Evolutionary conservation across 2,797 vertebrate species (phyloP).

Genomic region (Eupleurogrammus muticus): DNA sequence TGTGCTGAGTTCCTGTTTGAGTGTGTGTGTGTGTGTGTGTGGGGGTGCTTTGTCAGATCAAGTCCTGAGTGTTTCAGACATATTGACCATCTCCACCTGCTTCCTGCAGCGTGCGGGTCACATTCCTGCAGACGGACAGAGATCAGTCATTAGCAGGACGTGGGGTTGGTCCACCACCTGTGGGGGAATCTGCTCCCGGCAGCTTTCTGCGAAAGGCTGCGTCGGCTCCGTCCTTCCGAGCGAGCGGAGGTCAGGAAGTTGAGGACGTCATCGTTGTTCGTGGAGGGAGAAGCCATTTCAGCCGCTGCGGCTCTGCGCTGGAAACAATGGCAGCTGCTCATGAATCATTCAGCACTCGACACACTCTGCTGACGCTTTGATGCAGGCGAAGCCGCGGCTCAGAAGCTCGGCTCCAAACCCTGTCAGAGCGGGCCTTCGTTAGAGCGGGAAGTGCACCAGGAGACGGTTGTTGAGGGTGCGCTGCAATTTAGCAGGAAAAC

Average conservation of each 20-base stretch:
- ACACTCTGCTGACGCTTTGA: not conserved
- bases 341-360: slow-evolving; percentile 44
- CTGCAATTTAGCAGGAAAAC: too few species aligned
- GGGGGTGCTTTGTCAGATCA: too few species aligned
- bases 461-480: too few species aligned
- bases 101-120: not conserved
- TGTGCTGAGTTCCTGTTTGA: too few species aligned
- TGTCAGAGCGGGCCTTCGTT: too few species aligned
- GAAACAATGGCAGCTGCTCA: slow-evolving; percentile 52
- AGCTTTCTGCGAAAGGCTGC: slow-evolving; percentile 5
- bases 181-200: slow-evolving; percentile 12
- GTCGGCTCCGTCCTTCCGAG: not conserved
- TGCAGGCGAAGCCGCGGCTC: not conserved
- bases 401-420: not conserved
- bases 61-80: too few species aligned
- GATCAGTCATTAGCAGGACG: not conserved
- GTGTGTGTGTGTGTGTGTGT: too few species aligned
- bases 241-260: slow-evolving; percentile 18
- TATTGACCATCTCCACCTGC: too few species aligned
- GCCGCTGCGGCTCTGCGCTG: slow-evolving; percentile 21
- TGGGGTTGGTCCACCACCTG: slow-evolving; percentile 11
- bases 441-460: too few species aligned
- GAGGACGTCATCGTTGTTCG: slow-evolving; percentile 28
- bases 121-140: not conserved
- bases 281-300: slow-evolving; percentile 27